Evolutionary conservation across 64 coral and sea anemone species (phyloP).

Genomic region (Exaiptasia diaphana): DNA sequence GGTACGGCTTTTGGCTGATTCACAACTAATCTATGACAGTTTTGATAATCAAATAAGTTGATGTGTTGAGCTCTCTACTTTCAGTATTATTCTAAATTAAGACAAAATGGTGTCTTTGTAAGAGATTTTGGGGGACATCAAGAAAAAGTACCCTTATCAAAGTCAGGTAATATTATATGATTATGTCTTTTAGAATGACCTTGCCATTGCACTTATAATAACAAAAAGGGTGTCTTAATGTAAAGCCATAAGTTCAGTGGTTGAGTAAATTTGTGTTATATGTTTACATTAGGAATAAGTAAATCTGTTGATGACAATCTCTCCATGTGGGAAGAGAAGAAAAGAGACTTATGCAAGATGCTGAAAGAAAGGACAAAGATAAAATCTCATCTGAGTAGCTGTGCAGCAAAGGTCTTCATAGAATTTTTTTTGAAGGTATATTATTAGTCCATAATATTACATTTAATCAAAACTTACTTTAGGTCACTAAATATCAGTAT

Average conservation of each 20-base stretch:
- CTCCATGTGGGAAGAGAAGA: background rate
- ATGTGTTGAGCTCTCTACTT: background rate
- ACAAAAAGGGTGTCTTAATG: background rate
- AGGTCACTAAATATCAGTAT: too few species aligned
- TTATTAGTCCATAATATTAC: too few species aligned
- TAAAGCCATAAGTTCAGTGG: background rate
- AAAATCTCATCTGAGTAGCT: background rate
- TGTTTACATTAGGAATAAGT: background rate
- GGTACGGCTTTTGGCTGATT: background rate
- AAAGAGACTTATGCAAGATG: background rate
- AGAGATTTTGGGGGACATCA: slow-evolving; percentile 10
- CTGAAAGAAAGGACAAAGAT: background rate
- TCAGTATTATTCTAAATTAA: background rate
- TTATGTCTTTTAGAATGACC: background rate
- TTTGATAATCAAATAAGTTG: background rate
- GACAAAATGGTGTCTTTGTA: background rate
- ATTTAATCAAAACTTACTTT: too few species aligned
- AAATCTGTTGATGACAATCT: too few species aligned
- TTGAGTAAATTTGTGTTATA: background rate
- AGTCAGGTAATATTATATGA: background rate
- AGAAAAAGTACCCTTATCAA: background rate
- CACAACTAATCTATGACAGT: background rate
- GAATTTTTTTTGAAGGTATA: background rate
- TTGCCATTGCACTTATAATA: background rate
- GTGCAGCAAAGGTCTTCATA: background rate